A percentile compares a stretch with the other conserved stretches of the same genome.
Conservation (phyloP, 2,113 vertebrate genomes). For the Tupaia tana region DNA sequence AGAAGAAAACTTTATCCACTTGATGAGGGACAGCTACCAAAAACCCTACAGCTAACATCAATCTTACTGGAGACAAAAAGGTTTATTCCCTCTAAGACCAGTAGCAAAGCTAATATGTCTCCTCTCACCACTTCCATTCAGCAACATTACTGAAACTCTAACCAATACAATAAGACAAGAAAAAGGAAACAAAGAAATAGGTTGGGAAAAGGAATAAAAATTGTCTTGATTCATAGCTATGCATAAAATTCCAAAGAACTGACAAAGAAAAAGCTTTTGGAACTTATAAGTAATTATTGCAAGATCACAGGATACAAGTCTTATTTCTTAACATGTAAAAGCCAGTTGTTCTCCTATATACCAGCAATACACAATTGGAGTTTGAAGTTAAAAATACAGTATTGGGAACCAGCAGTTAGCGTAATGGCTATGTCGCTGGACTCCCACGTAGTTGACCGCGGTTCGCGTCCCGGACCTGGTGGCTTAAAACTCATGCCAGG, state of each 20-base stretch:
- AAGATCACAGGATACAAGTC: background rate
- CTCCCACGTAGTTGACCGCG: no score
- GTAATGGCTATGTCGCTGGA: no score
- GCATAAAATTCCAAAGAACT: background rate
- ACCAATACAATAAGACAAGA: background rate
- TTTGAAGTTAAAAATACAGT: background rate
- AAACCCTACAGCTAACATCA: background rate
- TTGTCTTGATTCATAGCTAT: background rate
- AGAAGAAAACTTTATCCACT: background rate
- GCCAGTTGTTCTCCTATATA: background rate
- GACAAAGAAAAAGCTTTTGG: background rate
- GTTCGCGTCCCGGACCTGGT: no score
- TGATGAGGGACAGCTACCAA: background rate
- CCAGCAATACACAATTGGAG: background rate
- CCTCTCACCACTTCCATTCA: background rate
- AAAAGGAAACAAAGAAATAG: background rate
- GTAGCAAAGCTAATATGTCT: background rate
- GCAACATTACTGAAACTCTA: background rate
- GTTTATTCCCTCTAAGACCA: background rate
- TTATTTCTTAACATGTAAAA: background rate
- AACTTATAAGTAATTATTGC: background rate
- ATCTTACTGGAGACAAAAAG: background rate
- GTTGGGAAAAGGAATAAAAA: background rate
- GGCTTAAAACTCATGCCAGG: no score
- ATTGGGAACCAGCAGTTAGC: no score